Conservation (phyloP, 2,797 vertebrate species). For the Philypnodon macrostomus region DNA sequence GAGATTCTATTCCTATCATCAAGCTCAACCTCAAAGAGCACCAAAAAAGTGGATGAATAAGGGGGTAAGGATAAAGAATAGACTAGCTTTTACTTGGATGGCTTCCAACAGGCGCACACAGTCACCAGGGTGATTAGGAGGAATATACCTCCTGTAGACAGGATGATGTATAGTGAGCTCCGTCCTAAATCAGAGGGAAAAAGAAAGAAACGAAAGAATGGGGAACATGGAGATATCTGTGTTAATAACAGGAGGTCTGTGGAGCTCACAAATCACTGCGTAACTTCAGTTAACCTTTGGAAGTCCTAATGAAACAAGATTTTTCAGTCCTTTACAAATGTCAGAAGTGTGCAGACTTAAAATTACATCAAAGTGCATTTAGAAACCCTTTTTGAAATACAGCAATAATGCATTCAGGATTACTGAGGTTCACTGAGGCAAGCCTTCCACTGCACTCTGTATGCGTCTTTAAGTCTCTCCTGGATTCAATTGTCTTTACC, state of each 20-base stretch:
- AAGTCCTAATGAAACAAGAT: slow-evolving; percentile 1
- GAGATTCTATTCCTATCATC: slow-evolving; percentile 46
- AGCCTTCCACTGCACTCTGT: slow-evolving; percentile 43
- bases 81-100: slow-evolving; percentile 84
- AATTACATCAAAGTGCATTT: slow-evolving; percentile 23
- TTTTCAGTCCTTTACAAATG: slow-evolving; percentile 27
- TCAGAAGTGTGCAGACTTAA: slow-evolving; percentile 34
- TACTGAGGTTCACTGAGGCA: slow-evolving; percentile 55
- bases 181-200: slow-evolving; percentile 78
- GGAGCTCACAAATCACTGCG: neutral
- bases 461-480: too few relatives aligned
- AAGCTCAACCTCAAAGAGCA: slow-evolving; percentile 39
- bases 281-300: slow-evolving; percentile 1
- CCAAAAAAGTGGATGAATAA: slow-evolving; percentile 13
- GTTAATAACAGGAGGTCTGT: slow-evolving; percentile 12
- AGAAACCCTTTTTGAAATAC: slow-evolving; percentile 24
- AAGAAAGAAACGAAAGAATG: slow-evolving; percentile 4
- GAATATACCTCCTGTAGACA: slow-evolving; percentile 96
- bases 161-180: slow-evolving; percentile 97
- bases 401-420: slow-evolving; percentile 60
- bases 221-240: slow-evolving; percentile 7
- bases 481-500: too few relatives aligned
- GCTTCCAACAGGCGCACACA: slow-evolving; percentile 98
- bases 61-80: slow-evolving; percentile 3
- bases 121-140: slow-evolving; percentile 97